These are phyloP conservation scores for Centropristis striata DNA, from an alignment of 2,113 vertebrate species.

Conservation along the genomic window DNA sequence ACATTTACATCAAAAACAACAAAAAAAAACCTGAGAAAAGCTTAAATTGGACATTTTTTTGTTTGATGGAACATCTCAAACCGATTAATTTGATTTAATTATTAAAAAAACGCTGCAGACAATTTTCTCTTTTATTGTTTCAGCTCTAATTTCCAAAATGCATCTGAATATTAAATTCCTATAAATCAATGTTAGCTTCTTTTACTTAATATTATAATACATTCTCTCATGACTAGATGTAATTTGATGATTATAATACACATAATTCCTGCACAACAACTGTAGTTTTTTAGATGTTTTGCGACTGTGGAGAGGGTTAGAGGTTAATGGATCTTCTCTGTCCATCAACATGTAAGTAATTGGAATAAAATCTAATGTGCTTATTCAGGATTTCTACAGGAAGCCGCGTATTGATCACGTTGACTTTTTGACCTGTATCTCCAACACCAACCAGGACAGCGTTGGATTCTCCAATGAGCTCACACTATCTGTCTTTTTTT, in stretches of 20 bases:
- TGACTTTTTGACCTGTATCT: conserved; percentile 9
- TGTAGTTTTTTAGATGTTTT: background rate
- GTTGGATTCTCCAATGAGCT: background rate
- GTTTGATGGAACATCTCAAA: no score
- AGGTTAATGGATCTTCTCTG: background rate
- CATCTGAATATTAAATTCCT: no score
- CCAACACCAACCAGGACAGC: background rate
- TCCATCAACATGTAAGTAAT: background rate
- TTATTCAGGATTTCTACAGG: background rate
- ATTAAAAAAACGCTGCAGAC: background rate
- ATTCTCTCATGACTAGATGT: background rate
- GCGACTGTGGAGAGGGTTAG: background rate
- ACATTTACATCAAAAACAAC: background rate
- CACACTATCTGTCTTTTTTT: background rate
- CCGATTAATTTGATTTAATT: no score
- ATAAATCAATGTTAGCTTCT: no score
- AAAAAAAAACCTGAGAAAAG: no score
- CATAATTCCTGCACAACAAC: background rate
- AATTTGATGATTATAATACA: background rate
- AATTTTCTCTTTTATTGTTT: no score
- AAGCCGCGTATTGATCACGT: conserved; percentile 10
- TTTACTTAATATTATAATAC: no score
- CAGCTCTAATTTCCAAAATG: no score
- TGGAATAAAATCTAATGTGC: conserved; percentile 3
- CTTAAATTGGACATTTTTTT: no score